These are phyloP conservation scores for Mungos mungo DNA, from an alignment of 2,113 vertebrate genomes.

Conservation along the genomic window DNA sequence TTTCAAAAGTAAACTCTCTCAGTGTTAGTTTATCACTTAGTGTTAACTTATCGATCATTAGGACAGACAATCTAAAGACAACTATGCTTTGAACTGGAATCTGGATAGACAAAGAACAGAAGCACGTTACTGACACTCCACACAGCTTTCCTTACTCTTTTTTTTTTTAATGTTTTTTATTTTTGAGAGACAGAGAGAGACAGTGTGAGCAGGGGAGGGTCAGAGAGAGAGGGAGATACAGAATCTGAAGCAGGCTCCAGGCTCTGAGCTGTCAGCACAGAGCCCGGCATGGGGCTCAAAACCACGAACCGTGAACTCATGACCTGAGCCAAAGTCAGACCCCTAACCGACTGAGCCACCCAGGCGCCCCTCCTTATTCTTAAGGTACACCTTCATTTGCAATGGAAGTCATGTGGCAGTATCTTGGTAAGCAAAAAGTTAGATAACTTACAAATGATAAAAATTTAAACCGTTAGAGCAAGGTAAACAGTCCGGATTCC, in stretches of 20 bases:
- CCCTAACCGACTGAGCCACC: too few species aligned
- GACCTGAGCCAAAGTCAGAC: too few species aligned
- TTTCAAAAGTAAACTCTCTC: neutral
- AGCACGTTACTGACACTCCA: rapidly evolving
- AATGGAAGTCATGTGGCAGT: neutral
- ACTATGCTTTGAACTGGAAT: neutral
- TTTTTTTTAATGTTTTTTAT: too few species aligned
- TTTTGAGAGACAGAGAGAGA: too few species aligned
- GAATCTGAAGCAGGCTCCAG: too few species aligned
- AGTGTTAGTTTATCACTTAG: neutral
- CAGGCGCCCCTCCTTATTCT: neutral
- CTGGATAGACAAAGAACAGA: neutral
- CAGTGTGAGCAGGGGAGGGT: too few species aligned
- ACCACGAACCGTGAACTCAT: too few species aligned
- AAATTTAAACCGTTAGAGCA: neutral
- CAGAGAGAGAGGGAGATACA: too few species aligned
- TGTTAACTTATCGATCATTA: neutral
- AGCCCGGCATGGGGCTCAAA: too few species aligned
- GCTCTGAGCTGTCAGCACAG: too few species aligned
- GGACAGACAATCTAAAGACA: neutral
- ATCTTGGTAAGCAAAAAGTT: conserved; percentile 1
- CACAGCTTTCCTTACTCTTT: neutral
- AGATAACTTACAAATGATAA: neutral
- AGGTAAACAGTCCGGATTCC: neutral
- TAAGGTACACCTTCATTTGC: neutral